phyloP scores from a whole-genome alignment of 2,797 vertebrate genomes.

The Scarus forsteni region DNA sequence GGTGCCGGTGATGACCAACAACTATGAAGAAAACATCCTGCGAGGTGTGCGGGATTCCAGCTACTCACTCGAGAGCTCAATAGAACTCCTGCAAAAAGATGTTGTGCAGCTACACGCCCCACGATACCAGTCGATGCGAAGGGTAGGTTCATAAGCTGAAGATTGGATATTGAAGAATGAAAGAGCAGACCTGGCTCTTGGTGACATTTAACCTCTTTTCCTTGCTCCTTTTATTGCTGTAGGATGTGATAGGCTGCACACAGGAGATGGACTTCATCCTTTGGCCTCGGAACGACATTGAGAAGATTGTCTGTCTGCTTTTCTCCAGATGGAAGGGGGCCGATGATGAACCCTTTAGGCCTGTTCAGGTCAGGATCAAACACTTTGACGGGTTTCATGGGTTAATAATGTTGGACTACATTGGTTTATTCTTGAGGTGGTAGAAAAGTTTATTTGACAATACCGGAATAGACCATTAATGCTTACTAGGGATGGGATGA shows the following conservation, averaged over 20 bases:
- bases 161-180: background rate
- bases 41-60: slow-evolving; percentile 97
- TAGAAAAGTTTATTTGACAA: too few relatives aligned
- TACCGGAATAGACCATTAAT: too few relatives aligned
- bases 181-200: background rate
- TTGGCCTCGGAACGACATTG: slow-evolving; percentile 99
- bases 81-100: slow-evolving; percentile 99
- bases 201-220: background rate
- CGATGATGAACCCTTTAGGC: slow-evolving; percentile 97
- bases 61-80: slow-evolving; percentile 98
- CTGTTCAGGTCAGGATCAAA: slow-evolving; percentile 91
- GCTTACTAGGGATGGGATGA: too few relatives aligned
- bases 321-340: slow-evolving; percentile 99
- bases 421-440: too few relatives aligned
- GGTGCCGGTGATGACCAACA: slow-evolving; percentile 99
- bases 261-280: slow-evolving; percentile 99
- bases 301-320: slow-evolving; percentile 99
- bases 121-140: slow-evolving; percentile 99
- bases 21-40: slow-evolving; percentile 99
- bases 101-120: slow-evolving; percentile 98
- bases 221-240: background rate
- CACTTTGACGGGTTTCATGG: background rate
- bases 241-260: slow-evolving; percentile 96
- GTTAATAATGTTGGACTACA: background rate
- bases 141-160: slow-evolving; percentile 82